Evolutionary conservation across 1,140 invertebrate genomes (phyloP), one percentile per base, ranked within the genome.

Genomic region (Augochlora pura): DNA sequence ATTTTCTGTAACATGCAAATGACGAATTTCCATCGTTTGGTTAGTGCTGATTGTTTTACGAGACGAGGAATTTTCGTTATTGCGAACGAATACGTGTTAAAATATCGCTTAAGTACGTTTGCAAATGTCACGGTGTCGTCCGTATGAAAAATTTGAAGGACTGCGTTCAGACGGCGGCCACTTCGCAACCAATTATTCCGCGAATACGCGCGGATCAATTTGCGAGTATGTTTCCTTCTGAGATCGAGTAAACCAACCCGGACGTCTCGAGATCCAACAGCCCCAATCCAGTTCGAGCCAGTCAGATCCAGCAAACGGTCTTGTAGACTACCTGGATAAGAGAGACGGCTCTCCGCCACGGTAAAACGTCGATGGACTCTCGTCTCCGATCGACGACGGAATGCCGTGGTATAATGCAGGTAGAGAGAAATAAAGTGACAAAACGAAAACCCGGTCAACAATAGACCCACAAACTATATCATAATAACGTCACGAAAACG

Each of bases 231-330:
- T 63, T 75, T 75, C 64, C 77, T 75, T 80, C 64, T 38, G 49
- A 21, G 68, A 38, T 66, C 23, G 72, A 57, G 72, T 54, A 59
- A 80, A 80, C 60, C 32, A 80, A 84, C 81, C 78, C 86, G 72
- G 86, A 82, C 81, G 71, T 86, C 80, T 86, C 89, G 67, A 85
- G 91, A 91, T 91, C 71, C 84, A 91, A 89, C 91, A 88, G 87
- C 90, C 66, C 82, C 73, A 66, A 88, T 88, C 91, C 91, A 91
- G 91, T 91, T 92, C 81, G 79, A 91, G 88, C 91, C 90, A 89
- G 91, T 89, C 78, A 54, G 64, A 91, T 88, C 90, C 87, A 87
- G 82, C 72, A 49, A 57, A 78, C 70, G 67, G 64, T 80, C 86
- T 75, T 66, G 80, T 68, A 70, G 75, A 82, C 79, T 81, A 85